Conservation (phyloP, 2,113 vertebrate genomes). For the Prunella fulvescens region DNA sequence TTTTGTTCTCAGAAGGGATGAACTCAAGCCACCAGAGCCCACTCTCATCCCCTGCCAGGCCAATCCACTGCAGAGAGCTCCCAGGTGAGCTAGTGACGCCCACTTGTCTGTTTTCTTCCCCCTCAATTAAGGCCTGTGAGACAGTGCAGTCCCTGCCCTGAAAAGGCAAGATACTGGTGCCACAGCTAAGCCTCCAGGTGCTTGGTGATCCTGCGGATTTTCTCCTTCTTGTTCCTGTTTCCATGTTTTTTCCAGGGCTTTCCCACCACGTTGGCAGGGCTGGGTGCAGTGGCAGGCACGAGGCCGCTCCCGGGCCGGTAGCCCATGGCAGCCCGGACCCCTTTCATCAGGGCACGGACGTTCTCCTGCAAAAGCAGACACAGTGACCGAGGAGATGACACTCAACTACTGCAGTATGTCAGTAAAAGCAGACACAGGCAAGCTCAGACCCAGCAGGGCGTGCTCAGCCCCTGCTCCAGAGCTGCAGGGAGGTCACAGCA, state of each 20-base stretch:
- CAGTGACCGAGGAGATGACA: accelerated
- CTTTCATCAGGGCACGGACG: conserved; percentile 86
- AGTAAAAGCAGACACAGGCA: background rate
- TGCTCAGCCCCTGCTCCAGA: background rate
- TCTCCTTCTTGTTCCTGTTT: conserved; percentile 96
- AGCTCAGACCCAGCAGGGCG: background rate
- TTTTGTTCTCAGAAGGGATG: background rate
- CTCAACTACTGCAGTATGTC: background rate
- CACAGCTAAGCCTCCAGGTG: conserved; percentile 86
- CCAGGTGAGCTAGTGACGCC: background rate
- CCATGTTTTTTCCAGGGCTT: conserved; percentile 98
- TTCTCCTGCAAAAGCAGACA: conserved; percentile 80
- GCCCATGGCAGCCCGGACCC: conserved; percentile 87
- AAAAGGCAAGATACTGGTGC: background rate
- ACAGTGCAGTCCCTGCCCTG: background rate
- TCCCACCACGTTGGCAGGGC: conserved; percentile 48
- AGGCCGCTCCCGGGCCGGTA: conserved; percentile 79
- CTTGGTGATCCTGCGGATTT: conserved; percentile 85
- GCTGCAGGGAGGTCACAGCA: background rate
- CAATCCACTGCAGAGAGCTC: background rate
- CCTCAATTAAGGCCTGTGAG: background rate
- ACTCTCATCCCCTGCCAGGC: background rate
- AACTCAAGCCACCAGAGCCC: background rate
- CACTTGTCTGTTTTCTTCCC: background rate
- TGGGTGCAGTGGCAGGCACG: background rate